Evolutionary conservation across 2,888 invertebrate genomes (phyloP), one percentile per base, ranked within the genome.

Genomic region (Brenthis daphne): DNA sequence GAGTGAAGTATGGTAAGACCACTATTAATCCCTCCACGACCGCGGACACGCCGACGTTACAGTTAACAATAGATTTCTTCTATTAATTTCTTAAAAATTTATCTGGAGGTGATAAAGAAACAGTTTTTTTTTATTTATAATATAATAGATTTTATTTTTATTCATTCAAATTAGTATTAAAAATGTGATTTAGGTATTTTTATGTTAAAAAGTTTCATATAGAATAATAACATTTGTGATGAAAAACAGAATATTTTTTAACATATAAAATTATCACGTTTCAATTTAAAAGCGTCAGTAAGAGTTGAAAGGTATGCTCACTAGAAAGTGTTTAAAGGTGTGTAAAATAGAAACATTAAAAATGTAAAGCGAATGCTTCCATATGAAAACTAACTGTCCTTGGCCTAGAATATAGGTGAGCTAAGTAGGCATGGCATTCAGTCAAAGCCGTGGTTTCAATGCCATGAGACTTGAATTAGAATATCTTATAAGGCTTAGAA

Each of bases 341-440:
- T 71, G 63, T 57, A 51, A 65, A 66, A 64, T 64, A 61, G 55
- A 55, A 68, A 61, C 65, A 57, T 67, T 67, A 70, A 67, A 57
- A 67, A 65, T 60, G 50, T 57, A 65, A 63, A 68, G 63, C 53
- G 63, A 65, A 65, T 57, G 61, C 48, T 63, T 66, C 57, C 67
- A 70, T 55, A 51, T 65, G 57, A 65, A 68, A 65, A 71, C 48
- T 37, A 20, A 63, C 53, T 57, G 60, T 37, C 71, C 71, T 71
- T 71, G 71, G 57, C 68, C 71, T 65, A 68, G 65, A 68, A 64
- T 43, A 60, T 50, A 60, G 11, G 50, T 58, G 20, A 68, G 43
- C 11, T 20, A 63, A 69, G 61, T 65, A 57, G 51, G 47, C 24
- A 57, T 54, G 48, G 50, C 57, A 66, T 63, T 57, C 61, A 65